phyloP scores from a whole-genome alignment of 2,113 vertebrate genomes.

The Pomatorhinus ruficollis region DNA sequence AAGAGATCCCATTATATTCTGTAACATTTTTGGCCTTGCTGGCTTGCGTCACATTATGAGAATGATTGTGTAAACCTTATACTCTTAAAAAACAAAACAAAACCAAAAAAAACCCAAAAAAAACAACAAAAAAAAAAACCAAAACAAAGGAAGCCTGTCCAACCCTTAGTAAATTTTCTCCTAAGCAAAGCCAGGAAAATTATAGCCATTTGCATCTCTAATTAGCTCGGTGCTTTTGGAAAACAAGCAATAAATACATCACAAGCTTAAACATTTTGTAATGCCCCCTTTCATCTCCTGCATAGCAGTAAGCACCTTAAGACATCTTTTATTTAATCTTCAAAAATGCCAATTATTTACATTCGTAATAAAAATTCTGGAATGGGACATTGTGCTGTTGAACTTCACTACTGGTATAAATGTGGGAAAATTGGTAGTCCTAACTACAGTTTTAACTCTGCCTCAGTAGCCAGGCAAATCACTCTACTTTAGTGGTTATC shows the following conservation, averaged over 20 bases:
- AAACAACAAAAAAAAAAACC: neutral
- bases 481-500: conserved; percentile 75
- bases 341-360: conserved; percentile 80
- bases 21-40: conserved; percentile 83
- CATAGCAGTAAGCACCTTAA: conserved; percentile 80
- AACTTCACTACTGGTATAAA: conserved; percentile 62
- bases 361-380: conserved; percentile 70
- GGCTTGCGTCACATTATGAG: conserved; percentile 83
- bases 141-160: conserved; percentile 69
- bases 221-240: conserved; percentile 71
- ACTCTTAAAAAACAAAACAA: conserved; percentile 74
- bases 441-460: conserved; percentile 60
- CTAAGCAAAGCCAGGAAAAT: conserved; percentile 76
- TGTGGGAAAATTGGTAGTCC: conserved; percentile 34
- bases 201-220: conserved; percentile 66
- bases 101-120: neutral
- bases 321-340: conserved; percentile 71
- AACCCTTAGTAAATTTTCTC: conserved; percentile 68
- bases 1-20: conserved; percentile 82
- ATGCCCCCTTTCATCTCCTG: conserved; percentile 80
- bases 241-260: conserved; percentile 79
- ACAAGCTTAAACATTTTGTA: conserved; percentile 76
- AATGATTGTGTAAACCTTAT: conserved; percentile 84
- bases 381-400: conserved; percentile 78
- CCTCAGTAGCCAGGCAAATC: conserved; percentile 41